phyloP scores from a whole-genome alignment of 2,888 invertebrate species.

The Onthophagus sagittarius region DNA sequence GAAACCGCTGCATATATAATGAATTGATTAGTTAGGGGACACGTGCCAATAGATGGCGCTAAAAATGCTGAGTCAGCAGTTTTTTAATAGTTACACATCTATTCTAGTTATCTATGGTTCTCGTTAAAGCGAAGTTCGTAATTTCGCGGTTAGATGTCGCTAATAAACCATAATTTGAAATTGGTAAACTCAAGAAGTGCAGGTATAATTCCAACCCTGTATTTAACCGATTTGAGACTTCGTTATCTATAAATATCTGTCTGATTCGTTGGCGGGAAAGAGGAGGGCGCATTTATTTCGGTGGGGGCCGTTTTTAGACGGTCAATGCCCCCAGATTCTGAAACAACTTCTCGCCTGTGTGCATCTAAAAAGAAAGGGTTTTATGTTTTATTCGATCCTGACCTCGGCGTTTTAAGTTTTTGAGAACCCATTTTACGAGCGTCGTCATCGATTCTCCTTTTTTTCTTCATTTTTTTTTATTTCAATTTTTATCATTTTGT shows the following conservation, averaged over 20 bases:
- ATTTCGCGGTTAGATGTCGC: too few species aligned
- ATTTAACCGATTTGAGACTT: neutral
- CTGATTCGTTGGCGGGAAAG: constrained; percentile 1
- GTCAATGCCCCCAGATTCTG: constrained; percentile 2
- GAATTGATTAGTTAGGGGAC: too few species aligned
- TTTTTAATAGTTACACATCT: too few species aligned
- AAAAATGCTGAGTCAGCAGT: too few species aligned
- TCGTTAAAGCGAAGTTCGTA: too few species aligned
- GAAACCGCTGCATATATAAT: too few species aligned
- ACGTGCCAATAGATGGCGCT: too few species aligned
- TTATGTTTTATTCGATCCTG: neutral
- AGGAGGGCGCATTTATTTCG: neutral
- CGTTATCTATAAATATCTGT: constrained; percentile 12
- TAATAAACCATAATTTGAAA: too few species aligned
- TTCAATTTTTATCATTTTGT: neutral
- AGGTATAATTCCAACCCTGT: neutral
- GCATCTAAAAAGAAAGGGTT: neutral
- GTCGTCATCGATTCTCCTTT: neutral
- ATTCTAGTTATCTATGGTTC: too few species aligned
- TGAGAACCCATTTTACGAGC: neutral
- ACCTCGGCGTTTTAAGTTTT: neutral
- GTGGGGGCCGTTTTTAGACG: constrained; percentile 9
- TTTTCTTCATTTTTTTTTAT: neutral
- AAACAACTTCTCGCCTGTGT: neutral
- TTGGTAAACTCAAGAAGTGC: too few species aligned